Conservation (phyloP, 2,113 vertebrate genomes). For the Zootoca vivipara region DNA sequence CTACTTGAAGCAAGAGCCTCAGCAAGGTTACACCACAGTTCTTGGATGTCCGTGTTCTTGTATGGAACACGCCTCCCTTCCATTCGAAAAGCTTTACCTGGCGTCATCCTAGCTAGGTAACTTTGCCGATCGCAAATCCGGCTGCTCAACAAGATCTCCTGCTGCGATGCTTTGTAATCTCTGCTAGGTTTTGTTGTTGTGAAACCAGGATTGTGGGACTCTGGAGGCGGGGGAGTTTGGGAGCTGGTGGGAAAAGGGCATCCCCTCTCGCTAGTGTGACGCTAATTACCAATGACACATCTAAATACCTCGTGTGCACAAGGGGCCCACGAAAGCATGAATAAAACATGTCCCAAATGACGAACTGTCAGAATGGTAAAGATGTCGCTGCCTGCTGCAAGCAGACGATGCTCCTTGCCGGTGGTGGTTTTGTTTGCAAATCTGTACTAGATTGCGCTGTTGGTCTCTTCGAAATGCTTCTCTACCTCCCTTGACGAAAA, state of each 20-base stretch:
- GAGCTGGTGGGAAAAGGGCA: not conserved
- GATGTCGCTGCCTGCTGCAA: conserved; percentile 7
- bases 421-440: conserved; percentile 9
- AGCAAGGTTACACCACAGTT: not conserved
- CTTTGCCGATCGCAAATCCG: not conserved
- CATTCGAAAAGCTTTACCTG: not conserved
- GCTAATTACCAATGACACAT: conserved; percentile 55
- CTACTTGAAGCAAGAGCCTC: not conserved
- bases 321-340: conserved; percentile 1
- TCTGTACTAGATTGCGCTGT: conserved; percentile 25
- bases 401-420: conserved; percentile 34
- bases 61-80: not conserved
- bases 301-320: conserved; percentile 24
- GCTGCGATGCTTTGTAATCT: conserved; percentile 17
- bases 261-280: conserved; percentile 37
- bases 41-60: not conserved
- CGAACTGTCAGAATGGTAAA: conserved; percentile 46
- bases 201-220: conserved; percentile 1
- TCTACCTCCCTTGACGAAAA: not conserved
- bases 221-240: not conserved
- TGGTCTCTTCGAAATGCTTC: conserved; percentile 4
- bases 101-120: not conserved
- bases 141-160: conserved; percentile 1
- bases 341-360: conserved; percentile 42
- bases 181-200: not conserved